Percentiles rank a stretch among this genome's conserved stretches.
Conservation (phyloP, 1,140 invertebrate genomes). For the Branchinecta lindahli region DNA sequence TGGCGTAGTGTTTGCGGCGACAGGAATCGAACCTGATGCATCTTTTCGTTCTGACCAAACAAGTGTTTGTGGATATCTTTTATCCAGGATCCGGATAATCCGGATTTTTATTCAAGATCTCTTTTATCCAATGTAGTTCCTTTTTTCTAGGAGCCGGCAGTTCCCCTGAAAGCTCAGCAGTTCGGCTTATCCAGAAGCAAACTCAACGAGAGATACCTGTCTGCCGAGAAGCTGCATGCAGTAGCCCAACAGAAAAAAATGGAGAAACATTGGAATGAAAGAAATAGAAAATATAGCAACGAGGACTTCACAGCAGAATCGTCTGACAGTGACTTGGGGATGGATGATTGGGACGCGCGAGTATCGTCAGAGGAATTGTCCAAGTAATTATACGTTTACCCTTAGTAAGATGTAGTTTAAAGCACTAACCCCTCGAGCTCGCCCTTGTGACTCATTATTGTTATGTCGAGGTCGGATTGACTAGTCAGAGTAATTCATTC, state of each 20-base stretch:
- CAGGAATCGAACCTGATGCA: too few relatives aligned
- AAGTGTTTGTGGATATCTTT: conserved; percentile 8
- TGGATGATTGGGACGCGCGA: neutral
- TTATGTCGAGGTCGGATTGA: too few relatives aligned
- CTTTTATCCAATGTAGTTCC: neutral
- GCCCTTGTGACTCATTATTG: too few relatives aligned
- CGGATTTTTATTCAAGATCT: neutral
- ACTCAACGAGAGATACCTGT: conserved; percentile 70
- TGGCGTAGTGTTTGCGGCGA: too few relatives aligned
- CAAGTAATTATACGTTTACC: neutral
- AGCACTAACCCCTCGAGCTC: too few relatives aligned
- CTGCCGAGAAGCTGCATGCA: conserved; percentile 47
- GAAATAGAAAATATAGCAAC: neutral
- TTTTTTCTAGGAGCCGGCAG: conserved; percentile 27
- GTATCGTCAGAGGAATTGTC: neutral
- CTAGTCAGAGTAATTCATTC: too few relatives aligned
- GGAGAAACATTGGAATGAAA: conserved; percentile 17
- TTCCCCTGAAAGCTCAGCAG: conserved; percentile 41
- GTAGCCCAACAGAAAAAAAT: conserved; percentile 21
- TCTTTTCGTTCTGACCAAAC: too few relatives aligned
- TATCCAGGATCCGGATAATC: too few relatives aligned
- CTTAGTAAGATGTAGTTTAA: too few relatives aligned
- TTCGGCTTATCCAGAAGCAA: conserved; percentile 63
- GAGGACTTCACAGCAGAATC: neutral
- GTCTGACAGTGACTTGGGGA: neutral